Evolutionary conservation across 2,888 invertebrate species (phyloP), one percentile per base, ranked within the genome.

Genomic region (Tortricodes alternella): DNA sequence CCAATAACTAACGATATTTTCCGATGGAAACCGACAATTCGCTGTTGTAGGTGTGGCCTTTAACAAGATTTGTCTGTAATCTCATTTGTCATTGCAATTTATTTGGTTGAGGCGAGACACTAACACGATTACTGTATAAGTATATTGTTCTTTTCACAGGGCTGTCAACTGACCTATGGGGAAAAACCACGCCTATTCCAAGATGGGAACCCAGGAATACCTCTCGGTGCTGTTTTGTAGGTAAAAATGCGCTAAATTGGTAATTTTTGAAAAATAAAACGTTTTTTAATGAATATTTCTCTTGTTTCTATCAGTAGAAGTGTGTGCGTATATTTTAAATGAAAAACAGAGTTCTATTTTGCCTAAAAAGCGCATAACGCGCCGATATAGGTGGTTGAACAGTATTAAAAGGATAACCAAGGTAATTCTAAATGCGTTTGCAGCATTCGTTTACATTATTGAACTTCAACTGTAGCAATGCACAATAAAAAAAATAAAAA

Each of bases 1-100:
- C 57, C 65, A 65, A 64, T 68, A 70, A 67, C 62, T 63, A 65
- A 59, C 63, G 57, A 65, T 67, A 64, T 70, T 66, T 62, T 66
- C 62, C 65, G 59, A 62, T 60, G 55, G 32, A 27, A 43, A 56
- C 62, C 60, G 62, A 60, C 59, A 58, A 57, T 59, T 57, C 63
- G 61, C 58, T 67, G 63, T 59, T 60, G 78, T 74, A 80, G 83
- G 80, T 78, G 81, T 81, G 82, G 83, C 75, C 67, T 59, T 71
- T 80, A 84, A 82, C 71, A 71, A 72, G 85, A 82, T 85, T 82
- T 74, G 62, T 62, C 23, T 64, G 66, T 85, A 83, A 85, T 84
- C 82, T 75, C 64, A 57, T 72, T 67, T 71, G 66, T 74, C 61
- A 74, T 49, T 72, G 68, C 66, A 68, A 73, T 73, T 79, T 77